phyloP scores from a whole-genome alignment of 2,888 invertebrate genomes.

The Drosophila pegasa region DNA sequence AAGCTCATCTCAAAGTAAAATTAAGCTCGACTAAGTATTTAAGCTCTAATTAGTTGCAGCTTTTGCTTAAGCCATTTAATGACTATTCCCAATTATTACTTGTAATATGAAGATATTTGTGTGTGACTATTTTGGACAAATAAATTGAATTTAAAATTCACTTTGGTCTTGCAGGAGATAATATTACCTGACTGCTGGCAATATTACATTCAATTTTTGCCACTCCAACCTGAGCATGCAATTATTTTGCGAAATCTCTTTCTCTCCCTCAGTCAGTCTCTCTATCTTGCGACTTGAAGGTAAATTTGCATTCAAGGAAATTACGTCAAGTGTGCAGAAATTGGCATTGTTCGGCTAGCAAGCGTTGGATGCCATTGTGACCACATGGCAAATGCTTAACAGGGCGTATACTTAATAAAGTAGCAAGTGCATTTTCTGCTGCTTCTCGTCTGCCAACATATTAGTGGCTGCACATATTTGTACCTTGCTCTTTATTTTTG shows the following conservation, averaged over 20 bases:
- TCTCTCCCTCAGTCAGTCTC: too few species aligned
- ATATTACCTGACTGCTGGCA: slow-evolving; percentile 18
- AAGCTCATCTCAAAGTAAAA: not conserved
- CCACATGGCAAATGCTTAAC: slow-evolving; percentile 13
- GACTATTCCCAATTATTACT: slow-evolving; percentile 1
- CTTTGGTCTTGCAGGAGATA: slow-evolving; percentile 12
- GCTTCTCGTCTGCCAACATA: slow-evolving; percentile 16
- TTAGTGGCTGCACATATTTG: slow-evolving; percentile 38
- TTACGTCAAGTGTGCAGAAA: slow-evolving; percentile 16
- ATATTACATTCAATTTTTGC: slow-evolving; percentile 49
- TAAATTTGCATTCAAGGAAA: slow-evolving; percentile 30
- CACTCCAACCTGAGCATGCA: slow-evolving; percentile 36
- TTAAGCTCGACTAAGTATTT: not conserved
- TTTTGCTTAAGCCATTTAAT: not conserved
- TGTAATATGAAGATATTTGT: slow-evolving; percentile 10
- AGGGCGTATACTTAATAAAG: slow-evolving; percentile 33
- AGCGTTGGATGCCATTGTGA: slow-evolving; percentile 14
- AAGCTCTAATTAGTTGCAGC: not conserved
- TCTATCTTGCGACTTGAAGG: not conserved
- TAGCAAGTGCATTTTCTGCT: slow-evolving; percentile 5
- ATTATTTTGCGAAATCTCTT: slow-evolving; percentile 35
- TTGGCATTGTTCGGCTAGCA: slow-evolving; percentile 10
- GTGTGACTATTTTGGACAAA: not conserved
- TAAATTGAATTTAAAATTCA: slow-evolving; percentile 9
- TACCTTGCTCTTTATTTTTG: not conserved